A percentile compares a stretch with the other conserved stretches of the same genome.
These are phyloP conservation scores for Salvelinus alpinus DNA, from an alignment of 2,113 vertebrate genomes.

Conservation along the genomic window DNA sequence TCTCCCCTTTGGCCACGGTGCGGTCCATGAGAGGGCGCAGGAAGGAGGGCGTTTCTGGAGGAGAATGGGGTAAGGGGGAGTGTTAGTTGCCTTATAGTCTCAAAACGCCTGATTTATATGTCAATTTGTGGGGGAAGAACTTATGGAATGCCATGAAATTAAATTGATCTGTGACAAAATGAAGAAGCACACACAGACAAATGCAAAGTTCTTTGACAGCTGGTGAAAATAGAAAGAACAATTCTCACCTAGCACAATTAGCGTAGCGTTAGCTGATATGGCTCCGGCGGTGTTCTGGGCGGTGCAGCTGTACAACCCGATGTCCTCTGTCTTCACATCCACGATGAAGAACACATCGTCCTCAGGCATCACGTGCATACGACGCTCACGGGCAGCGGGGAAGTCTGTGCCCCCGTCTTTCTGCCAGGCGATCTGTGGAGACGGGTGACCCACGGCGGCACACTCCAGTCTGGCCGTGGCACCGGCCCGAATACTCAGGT, in stretches of 20 bases:
- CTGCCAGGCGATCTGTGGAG: constrained; percentile 96
- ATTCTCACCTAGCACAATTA: constrained; percentile 89
- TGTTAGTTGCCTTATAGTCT: neutral
- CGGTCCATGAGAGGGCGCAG: constrained; percentile 88
- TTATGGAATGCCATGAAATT: neutral
- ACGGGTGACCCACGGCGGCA: constrained; percentile 86
- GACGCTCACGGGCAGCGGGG: constrained; percentile 89
- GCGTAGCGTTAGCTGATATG: constrained; percentile 89
- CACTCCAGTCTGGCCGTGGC: constrained; percentile 91
- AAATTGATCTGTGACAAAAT: no score
- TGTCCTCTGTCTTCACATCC: constrained; percentile 90
- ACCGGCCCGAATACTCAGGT: constrained; percentile 88
- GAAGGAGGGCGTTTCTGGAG: constrained; percentile 92
- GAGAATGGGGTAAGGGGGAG: neutral
- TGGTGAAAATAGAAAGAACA: neutral
- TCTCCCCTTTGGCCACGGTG: constrained; percentile 91
- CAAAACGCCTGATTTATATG: neutral
- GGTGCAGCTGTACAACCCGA: constrained; percentile 92
- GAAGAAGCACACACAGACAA: no score
- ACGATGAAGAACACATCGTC: constrained; percentile 98
- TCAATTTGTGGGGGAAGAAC: neutral
- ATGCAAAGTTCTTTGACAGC: no score
- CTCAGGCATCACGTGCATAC: constrained; percentile 98
- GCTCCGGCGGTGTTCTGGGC: constrained; percentile 94
- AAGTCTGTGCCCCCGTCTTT: constrained; percentile 97